phyloP scores from a whole-genome alignment of 2,888 invertebrate species.

The Microplitis deprimator region DNA sequence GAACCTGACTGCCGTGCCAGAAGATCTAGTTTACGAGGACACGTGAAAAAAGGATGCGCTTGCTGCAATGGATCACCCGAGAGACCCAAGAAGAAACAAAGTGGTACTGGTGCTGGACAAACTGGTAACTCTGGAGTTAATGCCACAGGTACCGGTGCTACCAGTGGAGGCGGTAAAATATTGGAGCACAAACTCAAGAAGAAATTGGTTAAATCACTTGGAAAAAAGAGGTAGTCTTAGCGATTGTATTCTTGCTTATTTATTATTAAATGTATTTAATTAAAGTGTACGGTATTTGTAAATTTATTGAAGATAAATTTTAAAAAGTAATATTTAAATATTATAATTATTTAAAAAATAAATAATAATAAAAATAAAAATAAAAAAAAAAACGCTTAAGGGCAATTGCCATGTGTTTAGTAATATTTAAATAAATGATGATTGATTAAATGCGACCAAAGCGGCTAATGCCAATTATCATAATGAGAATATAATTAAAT shows the following conservation, averaged over 20 bases:
- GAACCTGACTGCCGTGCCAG: constrained; percentile 65
- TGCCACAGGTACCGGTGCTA: neutral
- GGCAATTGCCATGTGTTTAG: constrained; percentile 5
- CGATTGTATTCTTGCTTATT: constrained; percentile 50
- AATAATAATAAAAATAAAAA: constrained; percentile 9
- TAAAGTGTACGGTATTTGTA: constrained; percentile 38
- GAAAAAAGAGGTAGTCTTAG: constrained; percentile 71
- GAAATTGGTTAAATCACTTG: constrained; percentile 49
- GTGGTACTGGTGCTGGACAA: neutral
- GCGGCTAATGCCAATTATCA: constrained; percentile 42
- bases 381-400: constrained; percentile 26
- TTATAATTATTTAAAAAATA: neutral
- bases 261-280: constrained; percentile 29
- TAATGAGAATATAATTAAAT: constrained; percentile 21
- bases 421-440: constrained; percentile 22
- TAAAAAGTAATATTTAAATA: constrained; percentile 4
- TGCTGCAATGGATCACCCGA: constrained; percentile 77
- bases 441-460: constrained; percentile 37
- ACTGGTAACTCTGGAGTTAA: neutral
- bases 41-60: constrained; percentile 75
- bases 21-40: constrained; percentile 73
- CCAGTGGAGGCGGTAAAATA: constrained; percentile 48
- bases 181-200: constrained; percentile 65
- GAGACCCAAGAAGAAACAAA: constrained; percentile 72
- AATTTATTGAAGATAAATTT: constrained; percentile 26